Evolutionary conservation across 2,888 invertebrate species (phyloP), one percentile per base, ranked within the genome.

Genomic region (Encarsia formosa): DNA sequence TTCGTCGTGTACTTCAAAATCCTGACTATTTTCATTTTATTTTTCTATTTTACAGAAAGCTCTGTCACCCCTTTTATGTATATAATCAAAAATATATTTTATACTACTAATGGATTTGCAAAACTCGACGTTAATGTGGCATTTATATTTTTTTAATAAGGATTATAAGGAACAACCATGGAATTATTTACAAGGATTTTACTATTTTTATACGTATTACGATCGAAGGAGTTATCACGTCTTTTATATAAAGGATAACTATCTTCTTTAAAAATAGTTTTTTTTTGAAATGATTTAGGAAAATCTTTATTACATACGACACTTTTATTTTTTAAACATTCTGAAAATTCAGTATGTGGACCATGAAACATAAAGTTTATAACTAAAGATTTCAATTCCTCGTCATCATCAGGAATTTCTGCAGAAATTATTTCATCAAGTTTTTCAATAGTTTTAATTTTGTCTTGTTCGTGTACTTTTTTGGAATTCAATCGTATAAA

Each of bases 41-140:
- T n/a, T n/a, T n/a, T n/a, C n/a, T n/a, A n/a, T n/a, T n/a, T n/a
- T n/a, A n/a, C n/a, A n/a, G n/a, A n/a, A 31, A 31, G 6, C 31
- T 31, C 4, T 6, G 6, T 31, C 6, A 31, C 31, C 15, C 15
- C 6, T 6, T 4, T 31, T 6, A 31, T 31, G 4, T 13, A 40
- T 40, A 9, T 55, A 58, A 29, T 55, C 44, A 38, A 56, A 54
- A 9, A 57, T 53, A 29, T 55, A 55, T 53, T 59, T 55, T n/a
- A 38, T 52, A 34, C 55, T 53, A 45, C 49, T 49, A 15, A 59
- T 48, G 1, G 43, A 56, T 41, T 52, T 51, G 44, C 57, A 58
- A 48, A 52, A 54, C 40, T 59, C 54, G 32, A 58, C 56, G 37
- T 58, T 57, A 13, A 59, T 56, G 32, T 59, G 56, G 37, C 54